phyloP scores from a whole-genome alignment of 2,797 vertebrate species.

The Sebastes variabilis region DNA sequence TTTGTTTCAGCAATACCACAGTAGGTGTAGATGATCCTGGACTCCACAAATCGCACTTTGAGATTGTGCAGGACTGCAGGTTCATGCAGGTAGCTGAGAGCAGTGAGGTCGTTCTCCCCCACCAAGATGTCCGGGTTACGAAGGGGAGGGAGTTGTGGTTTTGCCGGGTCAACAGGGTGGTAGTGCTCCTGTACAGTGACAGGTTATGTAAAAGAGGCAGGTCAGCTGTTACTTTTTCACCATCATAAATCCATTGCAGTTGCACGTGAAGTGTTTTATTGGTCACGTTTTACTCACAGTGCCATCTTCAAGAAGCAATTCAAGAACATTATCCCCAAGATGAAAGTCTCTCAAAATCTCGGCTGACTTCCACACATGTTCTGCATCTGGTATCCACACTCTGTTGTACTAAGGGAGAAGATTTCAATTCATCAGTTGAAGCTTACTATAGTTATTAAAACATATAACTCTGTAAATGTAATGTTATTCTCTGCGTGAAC shows the following conservation, averaged over 20 bases:
- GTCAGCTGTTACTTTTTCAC: slow-evolving; percentile 1
- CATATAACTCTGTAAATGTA: background rate
- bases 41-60: slow-evolving; percentile 93
- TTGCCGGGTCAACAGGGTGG: slow-evolving; percentile 82
- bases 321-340: slow-evolving; percentile 82
- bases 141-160: slow-evolving; percentile 87
- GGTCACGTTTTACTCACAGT: slow-evolving; percentile 81
- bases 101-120: slow-evolving; percentile 98
- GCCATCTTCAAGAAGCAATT: slow-evolving; percentile 90
- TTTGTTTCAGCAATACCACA: slow-evolving; percentile 84
- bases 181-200: slow-evolving; percentile 80
- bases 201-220: slow-evolving; percentile 8
- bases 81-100: slow-evolving; percentile 97
- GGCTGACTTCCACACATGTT: slow-evolving; percentile 95
- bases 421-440: background rate
- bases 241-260: slow-evolving; percentile 5
- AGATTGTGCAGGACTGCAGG: slow-evolving; percentile 98
- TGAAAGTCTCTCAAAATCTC: slow-evolving; percentile 90
- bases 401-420: slow-evolving; percentile 89
- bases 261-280: background rate
- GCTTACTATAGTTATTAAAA: background rate
- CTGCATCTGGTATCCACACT: slow-evolving; percentile 93
- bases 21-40: slow-evolving; percentile 97
- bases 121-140: slow-evolving; percentile 98
- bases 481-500: background rate